Base-by-base conservation (phyloP, 1,140 invertebrate genomes). In the Euborellia annulipes region DNA sequence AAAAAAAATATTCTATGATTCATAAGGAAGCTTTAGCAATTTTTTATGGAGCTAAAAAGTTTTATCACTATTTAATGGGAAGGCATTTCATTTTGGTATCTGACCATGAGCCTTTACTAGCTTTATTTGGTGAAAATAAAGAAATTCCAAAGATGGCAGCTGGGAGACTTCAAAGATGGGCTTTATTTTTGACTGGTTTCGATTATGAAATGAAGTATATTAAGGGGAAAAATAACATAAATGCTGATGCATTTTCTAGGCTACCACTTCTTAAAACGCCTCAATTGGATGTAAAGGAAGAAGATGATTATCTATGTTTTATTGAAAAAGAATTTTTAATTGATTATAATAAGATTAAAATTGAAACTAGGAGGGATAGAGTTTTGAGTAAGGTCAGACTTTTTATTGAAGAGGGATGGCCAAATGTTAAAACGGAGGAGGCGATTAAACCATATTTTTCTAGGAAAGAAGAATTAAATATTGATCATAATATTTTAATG, bases 1-100 rank as follows among this genome's bases (percentile, higher is more conserved):
- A 76, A 54, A 52, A 55, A 49, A 66, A 66, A 11, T 75, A 73
- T 52, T 54, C 58, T 14, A 63, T 71, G 46, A 55, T 70, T 3
- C 67, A 78, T 32, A 66, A 66, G 50, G 72, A 77, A 56, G 68
- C 59, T 0, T 55, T 69, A 11, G 59, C 62, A 3, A 61, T 74
- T 20, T 48, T 71, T 34, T 68, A 59, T 56, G 64, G 62, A 11
- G 48, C 68, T 37, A 50, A 56, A 36, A 67, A 66, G 45, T 72
- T 72, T 52, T 64, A 72, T 46, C 52, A 72, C 39, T 74, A 68
- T 48, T 37, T 68, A 2, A 6, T 65, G 55, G 45, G 61, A n/a
- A 45, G 50, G 7, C 40, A 48, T 19, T 63, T 67, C 38, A 46
- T 43, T 9, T 49, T 66, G 3, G 19, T 54, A 13, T 65, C 64